Conservation (phyloP, 2,113 vertebrate species). For the Fregetta grallaria region DNA sequence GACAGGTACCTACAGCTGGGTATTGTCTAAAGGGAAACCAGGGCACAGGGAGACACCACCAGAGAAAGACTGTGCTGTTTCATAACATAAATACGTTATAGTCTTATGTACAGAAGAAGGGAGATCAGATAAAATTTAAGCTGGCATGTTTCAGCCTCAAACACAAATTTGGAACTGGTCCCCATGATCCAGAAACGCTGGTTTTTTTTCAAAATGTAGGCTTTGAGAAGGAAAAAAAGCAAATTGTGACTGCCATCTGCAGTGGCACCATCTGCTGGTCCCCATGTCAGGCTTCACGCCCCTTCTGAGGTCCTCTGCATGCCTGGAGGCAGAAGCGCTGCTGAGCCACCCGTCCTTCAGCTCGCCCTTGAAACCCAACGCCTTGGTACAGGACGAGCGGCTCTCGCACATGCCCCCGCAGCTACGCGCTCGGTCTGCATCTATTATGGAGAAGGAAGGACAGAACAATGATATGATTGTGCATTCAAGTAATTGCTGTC, state of each 20-base stretch:
- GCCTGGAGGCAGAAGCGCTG: background rate
- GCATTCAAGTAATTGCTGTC: background rate
- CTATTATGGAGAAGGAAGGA: background rate
- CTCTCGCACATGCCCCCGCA: fast-evolving
- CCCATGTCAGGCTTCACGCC: fast-evolving
- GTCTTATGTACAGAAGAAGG: background rate
- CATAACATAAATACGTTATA: background rate
- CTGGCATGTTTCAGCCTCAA: background rate
- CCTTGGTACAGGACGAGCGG: fast-evolving
- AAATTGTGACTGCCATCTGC: fast-evolving
- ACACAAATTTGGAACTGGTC: background rate
- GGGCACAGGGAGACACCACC: background rate
- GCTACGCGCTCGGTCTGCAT: fast-evolving
- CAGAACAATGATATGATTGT: background rate
- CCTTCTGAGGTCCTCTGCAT: background rate
- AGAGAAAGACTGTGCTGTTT: background rate
- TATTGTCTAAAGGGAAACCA: background rate
- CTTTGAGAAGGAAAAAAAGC: background rate
- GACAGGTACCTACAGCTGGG: background rate
- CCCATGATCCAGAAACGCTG: background rate
- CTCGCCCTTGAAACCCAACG: background rate
- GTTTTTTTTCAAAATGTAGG: background rate
- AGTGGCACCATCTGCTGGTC: background rate
- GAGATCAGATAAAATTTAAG: background rate
- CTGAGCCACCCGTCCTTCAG: background rate